These are phyloP conservation scores for Solea senegalensis DNA, from an alignment of 2,113 vertebrate genomes.

Conservation along the genomic window DNA sequence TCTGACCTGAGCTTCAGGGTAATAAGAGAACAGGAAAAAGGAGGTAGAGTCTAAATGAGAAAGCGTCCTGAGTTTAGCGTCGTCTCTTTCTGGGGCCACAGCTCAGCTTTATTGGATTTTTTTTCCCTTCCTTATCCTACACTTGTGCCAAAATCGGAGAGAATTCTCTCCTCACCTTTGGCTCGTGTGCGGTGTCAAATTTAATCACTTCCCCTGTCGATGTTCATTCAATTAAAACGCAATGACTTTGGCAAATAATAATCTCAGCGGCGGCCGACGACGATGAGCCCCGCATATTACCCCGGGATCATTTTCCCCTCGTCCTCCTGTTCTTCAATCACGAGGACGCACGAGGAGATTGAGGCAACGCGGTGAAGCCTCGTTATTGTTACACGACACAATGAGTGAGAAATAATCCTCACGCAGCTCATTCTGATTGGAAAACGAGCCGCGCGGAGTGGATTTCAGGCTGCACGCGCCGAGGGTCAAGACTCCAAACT, in stretches of 20 bases:
- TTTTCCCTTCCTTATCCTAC: constrained; percentile 35
- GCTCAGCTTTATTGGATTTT: constrained; percentile 80
- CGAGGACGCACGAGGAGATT: constrained; percentile 18
- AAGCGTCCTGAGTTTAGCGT: constrained; percentile 76
- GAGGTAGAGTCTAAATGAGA: constrained; percentile 74
- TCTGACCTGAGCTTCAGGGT: constrained; percentile 56
- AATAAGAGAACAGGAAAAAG: constrained; percentile 68
- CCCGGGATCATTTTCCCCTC: constrained; percentile 1
- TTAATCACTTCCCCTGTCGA: constrained; percentile 67
- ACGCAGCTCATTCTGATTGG: constrained; percentile 40
- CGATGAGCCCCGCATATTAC: constrained; percentile 46
- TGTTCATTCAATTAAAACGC: constrained; percentile 61
- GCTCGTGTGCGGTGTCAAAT: constrained; percentile 73
- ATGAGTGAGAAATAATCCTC: constrained; percentile 38
- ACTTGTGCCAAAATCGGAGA: constrained; percentile 61
- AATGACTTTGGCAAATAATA: constrained; percentile 61
- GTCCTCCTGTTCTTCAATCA: constrained; percentile 34
- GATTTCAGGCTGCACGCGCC: constrained; percentile 8
- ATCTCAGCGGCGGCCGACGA: constrained; percentile 20
- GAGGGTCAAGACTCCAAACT: constrained; percentile 29
- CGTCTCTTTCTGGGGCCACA: constrained; percentile 70
- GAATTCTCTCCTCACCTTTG: constrained; percentile 74
- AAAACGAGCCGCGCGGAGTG: constrained; percentile 8
- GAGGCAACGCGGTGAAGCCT: not conserved
- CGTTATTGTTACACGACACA: constrained; percentile 22